Evolutionary conservation across 2,888 invertebrate species (phyloP).

Genomic region (Eubasilissa splendida): DNA sequence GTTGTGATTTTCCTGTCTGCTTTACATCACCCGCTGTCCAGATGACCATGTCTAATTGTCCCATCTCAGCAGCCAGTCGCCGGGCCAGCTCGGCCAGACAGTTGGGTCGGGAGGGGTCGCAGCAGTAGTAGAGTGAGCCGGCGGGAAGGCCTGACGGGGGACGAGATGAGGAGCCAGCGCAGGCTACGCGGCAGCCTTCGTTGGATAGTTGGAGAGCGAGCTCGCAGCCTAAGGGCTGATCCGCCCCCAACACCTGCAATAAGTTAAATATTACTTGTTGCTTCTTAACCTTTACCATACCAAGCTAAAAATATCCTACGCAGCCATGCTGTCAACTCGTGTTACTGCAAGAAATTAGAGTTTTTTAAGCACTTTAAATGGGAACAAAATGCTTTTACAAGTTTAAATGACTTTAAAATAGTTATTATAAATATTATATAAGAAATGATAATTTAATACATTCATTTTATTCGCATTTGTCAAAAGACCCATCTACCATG

Average conservation of each 20-base stretch:
- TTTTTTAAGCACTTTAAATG: too few species aligned
- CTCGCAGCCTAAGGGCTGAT: slow-evolving; percentile 46
- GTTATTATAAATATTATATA: too few species aligned
- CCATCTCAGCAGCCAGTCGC: slow-evolving; percentile 36
- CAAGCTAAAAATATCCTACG: too few species aligned
- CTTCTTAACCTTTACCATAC: too few species aligned
- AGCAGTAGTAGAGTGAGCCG: slow-evolving; percentile 25
- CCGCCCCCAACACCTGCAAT: slow-evolving; percentile 51
- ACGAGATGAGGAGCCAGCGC: slow-evolving; percentile 5
- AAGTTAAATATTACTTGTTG: background rate
- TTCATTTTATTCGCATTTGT: too few species aligned
- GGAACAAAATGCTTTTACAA: too few species aligned
- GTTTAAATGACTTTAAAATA: too few species aligned
- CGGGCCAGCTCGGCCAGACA: slow-evolving; percentile 36
- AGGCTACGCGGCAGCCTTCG: slow-evolving; percentile 46
- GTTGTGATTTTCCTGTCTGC: slow-evolving; percentile 15
- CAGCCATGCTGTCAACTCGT: too few species aligned
- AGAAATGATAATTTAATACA: too few species aligned
- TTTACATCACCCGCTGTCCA: slow-evolving; percentile 33
- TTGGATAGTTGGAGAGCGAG: slow-evolving; percentile 44
- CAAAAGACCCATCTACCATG: too few species aligned
- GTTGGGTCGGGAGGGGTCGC: slow-evolving; percentile 22
- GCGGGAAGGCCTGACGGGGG: background rate
- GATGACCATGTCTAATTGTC: slow-evolving; percentile 50
- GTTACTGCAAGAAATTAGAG: too few species aligned